Base-by-base conservation (phyloP, 2,888 invertebrate species). In the Leptinotarsa juncta region DNA sequence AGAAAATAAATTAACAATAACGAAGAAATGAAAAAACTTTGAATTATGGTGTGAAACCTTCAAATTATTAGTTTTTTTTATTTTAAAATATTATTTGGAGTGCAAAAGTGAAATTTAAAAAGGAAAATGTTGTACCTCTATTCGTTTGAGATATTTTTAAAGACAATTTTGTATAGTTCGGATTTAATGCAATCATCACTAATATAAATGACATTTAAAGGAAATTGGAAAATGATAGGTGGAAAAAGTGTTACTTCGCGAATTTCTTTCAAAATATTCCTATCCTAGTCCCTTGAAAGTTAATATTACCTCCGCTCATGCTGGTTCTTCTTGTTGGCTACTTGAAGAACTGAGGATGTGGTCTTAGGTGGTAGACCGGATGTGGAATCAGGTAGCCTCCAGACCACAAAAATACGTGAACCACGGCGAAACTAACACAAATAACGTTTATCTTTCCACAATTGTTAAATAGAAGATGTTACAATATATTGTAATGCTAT, bases 381-480 rank as follows among this genome's bases (percentile, higher is more conserved):
- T 87, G 87, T 87, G 86, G 86, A 87, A 86, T 85, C 86, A 87
- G 86, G 86, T 87, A 87, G 86, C 85, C 83, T 81, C 80, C 78
- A 83, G 83, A 86, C 87, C 87, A 81, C 87, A 86, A 78, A 78
- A 80, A 73, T 85, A 87, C 87, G 87, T 87, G 87, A 85, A 83
- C 82, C 81, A 82, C 80, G 81, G 82, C 84, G 83, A 82, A 84
- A 83, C 84, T 83, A 83, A 85, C 83, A 83, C 82, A 82, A 78
- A 74, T 75, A 77, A 75, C 79, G 75, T 78, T 77, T 76, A 77
- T 68, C 78, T 79, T 80, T 73, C 65, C 67, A 81, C 79, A 78
- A 80, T 77, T 67, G 75, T 78, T 80, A 60, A 70, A 73, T 74
- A 79, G 78, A 78, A 79, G 81, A 78, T 65, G 70, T 75, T 76